phyloP scores from a whole-genome alignment of 1,140 invertebrate species.

The Lepidurus arcticus region DNA sequence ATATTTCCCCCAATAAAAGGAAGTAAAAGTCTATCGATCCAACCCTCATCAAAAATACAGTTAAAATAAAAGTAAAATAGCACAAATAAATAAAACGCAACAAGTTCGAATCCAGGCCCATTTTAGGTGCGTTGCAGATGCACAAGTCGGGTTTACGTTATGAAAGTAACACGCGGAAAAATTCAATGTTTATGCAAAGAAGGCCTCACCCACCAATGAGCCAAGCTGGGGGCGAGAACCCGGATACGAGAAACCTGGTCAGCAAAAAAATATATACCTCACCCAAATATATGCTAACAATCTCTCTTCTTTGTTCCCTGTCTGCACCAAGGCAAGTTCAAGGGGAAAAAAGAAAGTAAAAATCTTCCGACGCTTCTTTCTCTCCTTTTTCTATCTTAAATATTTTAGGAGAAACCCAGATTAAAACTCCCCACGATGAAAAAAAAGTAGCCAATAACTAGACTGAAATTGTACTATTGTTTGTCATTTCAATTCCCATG shows the following conservation, averaged over 20 bases:
- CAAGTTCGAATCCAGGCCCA: background rate
- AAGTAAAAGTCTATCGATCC: background rate
- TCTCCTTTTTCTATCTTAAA: background rate
- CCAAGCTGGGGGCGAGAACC: background rate
- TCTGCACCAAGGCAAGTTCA: background rate
- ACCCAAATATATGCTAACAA: background rate
- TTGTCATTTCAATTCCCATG: no score
- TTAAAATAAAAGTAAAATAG: background rate
- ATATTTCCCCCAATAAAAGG: background rate
- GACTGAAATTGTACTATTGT: no score
- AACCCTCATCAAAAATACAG: background rate
- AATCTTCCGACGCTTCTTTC: background rate
- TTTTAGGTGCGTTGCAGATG: background rate
- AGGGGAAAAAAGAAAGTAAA: background rate
- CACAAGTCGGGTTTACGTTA: background rate
- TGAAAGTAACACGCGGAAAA: background rate
- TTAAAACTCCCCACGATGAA: no score
- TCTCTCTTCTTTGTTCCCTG: background rate
- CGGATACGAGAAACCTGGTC: background rate
- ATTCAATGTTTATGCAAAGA: constrained; percentile 9
- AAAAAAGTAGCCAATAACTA: no score
- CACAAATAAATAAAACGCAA: background rate
- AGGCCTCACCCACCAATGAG: constrained; percentile 12
- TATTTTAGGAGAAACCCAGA: no score
- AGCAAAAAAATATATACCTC: background rate